Conservation (phyloP, 2,113 vertebrate species). For the Platysternon megacephalum region DNA sequence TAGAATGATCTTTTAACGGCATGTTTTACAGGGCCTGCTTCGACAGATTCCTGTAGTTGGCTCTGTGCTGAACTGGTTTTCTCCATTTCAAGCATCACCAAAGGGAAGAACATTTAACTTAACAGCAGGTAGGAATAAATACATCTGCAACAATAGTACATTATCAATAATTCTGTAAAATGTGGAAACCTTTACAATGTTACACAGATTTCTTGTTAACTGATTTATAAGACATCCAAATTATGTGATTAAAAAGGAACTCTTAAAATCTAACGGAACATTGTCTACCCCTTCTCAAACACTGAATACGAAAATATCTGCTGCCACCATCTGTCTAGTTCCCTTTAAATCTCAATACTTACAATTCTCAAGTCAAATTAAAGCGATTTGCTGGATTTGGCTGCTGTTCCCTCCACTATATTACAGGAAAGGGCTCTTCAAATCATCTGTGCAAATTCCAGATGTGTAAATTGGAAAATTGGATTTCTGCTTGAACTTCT, state of each 20-base stretch:
- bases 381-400: not conserved
- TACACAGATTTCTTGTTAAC: not conserved
- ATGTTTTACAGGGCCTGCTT: conserved; percentile 86
- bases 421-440: not conserved
- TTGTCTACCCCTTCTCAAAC: not conserved
- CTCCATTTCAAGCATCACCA: conserved; percentile 89
- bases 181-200: not conserved
- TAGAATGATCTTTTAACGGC: not conserved
- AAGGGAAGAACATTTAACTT: conserved; percentile 93
- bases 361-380: not conserved
- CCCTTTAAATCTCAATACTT: not conserved
- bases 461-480: not conserved
- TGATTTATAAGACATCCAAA: not conserved
- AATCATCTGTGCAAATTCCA: not conserved
- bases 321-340: not conserved
- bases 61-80: conserved; percentile 97
- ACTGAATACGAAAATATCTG: not conserved
- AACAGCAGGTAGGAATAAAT: conserved; percentile 86
- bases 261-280: not conserved
- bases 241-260: not conserved
- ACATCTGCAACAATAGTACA: fast-evolving
- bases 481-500: not conserved
- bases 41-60: conserved; percentile 95
- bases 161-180: not conserved
- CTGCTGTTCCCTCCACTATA: not conserved